These are phyloP conservation scores for Malacoctenus gilli DNA, from an alignment of 2,797 vertebrate genomes.

Conservation along the genomic window DNA sequence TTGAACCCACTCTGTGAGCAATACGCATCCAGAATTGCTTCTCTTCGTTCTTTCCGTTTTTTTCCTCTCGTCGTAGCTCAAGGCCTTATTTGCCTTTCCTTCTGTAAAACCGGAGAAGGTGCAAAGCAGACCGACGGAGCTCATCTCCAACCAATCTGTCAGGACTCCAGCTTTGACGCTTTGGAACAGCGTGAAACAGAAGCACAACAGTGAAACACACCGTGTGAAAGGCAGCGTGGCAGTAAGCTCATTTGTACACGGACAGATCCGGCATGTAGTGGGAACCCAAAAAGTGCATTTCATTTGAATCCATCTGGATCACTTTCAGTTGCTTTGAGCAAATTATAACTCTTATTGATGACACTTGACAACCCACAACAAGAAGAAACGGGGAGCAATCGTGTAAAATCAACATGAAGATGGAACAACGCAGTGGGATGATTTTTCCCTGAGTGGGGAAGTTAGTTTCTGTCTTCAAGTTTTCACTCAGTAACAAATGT, in stretches of 20 bases:
- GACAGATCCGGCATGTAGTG: neutral
- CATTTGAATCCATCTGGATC: neutral
- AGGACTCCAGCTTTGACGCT: slow-evolving; percentile 39
- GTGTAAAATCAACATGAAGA: too few relatives aligned
- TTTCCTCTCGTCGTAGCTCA: slow-evolving; percentile 26
- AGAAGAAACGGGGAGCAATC: neutral
- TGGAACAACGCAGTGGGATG: too few relatives aligned
- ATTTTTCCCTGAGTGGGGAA: slow-evolving; percentile 14
- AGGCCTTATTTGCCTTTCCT: slow-evolving; percentile 9
- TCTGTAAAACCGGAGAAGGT: slow-evolving; percentile 16
- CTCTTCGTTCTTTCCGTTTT: slow-evolving; percentile 24
- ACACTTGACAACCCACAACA: neutral
- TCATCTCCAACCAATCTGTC: slow-evolving; percentile 29
- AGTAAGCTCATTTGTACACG: neutral
- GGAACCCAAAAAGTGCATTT: neutral
- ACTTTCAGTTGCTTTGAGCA: slow-evolving; percentile 4
- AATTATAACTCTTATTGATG: neutral
- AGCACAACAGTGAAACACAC: slow-evolving; percentile 53
- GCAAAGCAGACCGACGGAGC: slow-evolving; percentile 13
- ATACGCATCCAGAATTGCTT: too few relatives aligned
- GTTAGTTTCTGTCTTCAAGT: too few relatives aligned
- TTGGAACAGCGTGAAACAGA: slow-evolving; percentile 36
- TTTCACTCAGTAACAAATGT: too few relatives aligned
- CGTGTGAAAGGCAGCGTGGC: slow-evolving; percentile 29
- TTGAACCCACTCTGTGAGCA: slow-evolving; percentile 56